phyloP scores from a whole-genome alignment of 2,888 invertebrate species.

The Cantharis rufa region DNA sequence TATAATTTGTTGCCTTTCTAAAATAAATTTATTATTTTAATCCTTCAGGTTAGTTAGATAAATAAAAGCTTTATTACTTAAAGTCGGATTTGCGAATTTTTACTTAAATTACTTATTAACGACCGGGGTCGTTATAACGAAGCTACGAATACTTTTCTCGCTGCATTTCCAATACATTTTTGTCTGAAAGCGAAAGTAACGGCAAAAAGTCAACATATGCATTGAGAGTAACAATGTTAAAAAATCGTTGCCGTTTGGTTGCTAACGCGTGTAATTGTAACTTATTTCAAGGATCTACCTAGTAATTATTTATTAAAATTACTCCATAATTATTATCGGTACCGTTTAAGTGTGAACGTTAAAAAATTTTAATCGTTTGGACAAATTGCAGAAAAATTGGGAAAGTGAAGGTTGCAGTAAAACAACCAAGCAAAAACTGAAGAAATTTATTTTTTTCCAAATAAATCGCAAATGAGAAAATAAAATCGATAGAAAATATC shows the following conservation, averaged over 20 bases:
- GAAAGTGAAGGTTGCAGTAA: slow-evolving; percentile 22
- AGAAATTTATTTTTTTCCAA: slow-evolving; percentile 15
- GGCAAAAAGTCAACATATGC: neutral
- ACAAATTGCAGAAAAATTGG: neutral
- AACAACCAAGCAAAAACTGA: slow-evolving; percentile 4
- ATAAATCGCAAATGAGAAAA: slow-evolving; percentile 17
- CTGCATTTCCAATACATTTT: neutral
- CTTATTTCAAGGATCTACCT: neutral
- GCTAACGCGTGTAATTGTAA: neutral
- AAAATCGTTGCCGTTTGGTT: neutral
- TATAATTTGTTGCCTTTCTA: slow-evolving; percentile 18
- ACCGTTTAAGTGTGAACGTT: neutral
- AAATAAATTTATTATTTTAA: slow-evolving; percentile 11
- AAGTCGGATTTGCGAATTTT: neutral
- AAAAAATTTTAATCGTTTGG: neutral
- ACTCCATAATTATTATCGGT: neutral
- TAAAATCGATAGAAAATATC: slow-evolving; percentile 10
- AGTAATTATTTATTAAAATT: neutral
- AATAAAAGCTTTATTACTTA: neutral
- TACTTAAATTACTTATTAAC: neutral
- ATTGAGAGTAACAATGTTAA: neutral
- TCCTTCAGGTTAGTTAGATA: neutral
- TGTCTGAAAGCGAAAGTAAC: neutral
- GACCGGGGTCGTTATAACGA: neutral
- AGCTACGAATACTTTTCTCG: neutral